A percentile compares a stretch with the other conserved stretches of the same genome.
These are phyloP conservation scores for Ceratoteleas bidentatus DNA, from an alignment of 1,140 invertebrate genomes.

Conservation along the genomic window DNA sequence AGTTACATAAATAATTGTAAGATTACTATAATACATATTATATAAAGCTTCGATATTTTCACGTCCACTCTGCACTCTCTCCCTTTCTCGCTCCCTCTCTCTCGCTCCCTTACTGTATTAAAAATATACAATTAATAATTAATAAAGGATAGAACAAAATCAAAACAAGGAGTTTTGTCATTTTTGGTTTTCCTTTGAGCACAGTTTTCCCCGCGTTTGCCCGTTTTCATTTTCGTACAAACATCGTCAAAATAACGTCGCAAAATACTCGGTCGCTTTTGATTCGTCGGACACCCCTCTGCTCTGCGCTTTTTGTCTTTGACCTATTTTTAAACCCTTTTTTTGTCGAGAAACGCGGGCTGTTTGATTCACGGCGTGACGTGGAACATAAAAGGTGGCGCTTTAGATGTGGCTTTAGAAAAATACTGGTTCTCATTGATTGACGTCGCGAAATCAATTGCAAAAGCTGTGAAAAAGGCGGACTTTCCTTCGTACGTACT, in stretches of 20 bases:
- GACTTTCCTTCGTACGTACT: slow-evolving; percentile 38
- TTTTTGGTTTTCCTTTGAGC: slow-evolving; percentile 67
- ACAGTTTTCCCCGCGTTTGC: slow-evolving; percentile 48
- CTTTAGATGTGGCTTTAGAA: slow-evolving; percentile 56
- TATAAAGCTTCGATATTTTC: slow-evolving; percentile 78
- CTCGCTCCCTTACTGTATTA: slow-evolving; percentile 30
- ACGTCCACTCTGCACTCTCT: slow-evolving; percentile 51
- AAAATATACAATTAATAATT: slow-evolving; percentile 51
- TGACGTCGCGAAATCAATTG: slow-evolving; percentile 49
- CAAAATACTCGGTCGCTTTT: slow-evolving; percentile 52
- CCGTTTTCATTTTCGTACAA: slow-evolving; percentile 55
- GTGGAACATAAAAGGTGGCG: slow-evolving; percentile 24
- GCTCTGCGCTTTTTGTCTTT: neutral
- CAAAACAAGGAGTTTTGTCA: slow-evolving; percentile 34
- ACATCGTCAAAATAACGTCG: slow-evolving; percentile 42
- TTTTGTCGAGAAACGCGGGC: slow-evolving; percentile 41
- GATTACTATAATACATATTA: slow-evolving; percentile 80
- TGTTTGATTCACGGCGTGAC: slow-evolving; percentile 55
- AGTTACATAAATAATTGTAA: slow-evolving; percentile 79
- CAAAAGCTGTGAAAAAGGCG: slow-evolving; percentile 49
- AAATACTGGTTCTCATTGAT: slow-evolving; percentile 55
- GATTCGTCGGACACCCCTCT: slow-evolving; percentile 32
- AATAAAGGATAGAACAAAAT: slow-evolving; percentile 37
- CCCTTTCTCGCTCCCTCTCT: slow-evolving; percentile 19
- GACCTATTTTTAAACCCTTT: neutral